phyloP scores from a whole-genome alignment of 2,888 invertebrate species.

The Drosophila quasianomalipes region DNA sequence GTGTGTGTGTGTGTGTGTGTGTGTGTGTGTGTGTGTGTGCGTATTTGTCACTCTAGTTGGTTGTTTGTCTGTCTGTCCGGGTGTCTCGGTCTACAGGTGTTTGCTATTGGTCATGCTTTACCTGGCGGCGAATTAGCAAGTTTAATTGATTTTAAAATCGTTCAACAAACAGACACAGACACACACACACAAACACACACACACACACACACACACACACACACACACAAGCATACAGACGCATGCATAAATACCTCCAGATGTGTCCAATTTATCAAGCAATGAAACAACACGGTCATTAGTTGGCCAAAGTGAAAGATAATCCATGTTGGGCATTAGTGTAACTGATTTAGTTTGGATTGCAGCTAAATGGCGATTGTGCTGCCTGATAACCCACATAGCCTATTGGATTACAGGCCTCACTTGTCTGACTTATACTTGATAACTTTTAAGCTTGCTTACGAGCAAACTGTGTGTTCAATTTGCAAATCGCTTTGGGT shows the following conservation, averaged over 20 bases:
- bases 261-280: conserved; percentile 39
- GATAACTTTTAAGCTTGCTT: background rate
- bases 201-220: background rate
- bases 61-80: background rate
- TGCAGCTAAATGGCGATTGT: conserved; percentile 10
- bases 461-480: background rate
- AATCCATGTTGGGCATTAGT: conserved; percentile 37
- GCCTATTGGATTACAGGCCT: background rate
- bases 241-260: background rate
- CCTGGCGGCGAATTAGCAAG: conserved; percentile 38
- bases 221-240: background rate
- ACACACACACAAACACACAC: background rate
- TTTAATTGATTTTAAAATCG: conserved; percentile 59
- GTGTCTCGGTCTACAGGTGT: conserved; percentile 45
- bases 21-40: background rate
- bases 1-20: conserved; percentile 1
- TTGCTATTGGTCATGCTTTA: conserved; percentile 35
- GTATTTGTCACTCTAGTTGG: background rate
- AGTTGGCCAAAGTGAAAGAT: conserved; percentile 22
- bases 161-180: conserved; percentile 23
- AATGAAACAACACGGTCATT: conserved; percentile 47
- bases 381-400: background rate
- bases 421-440: background rate
- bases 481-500: background rate
- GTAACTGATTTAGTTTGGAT: conserved; percentile 25